Base-by-base conservation (phyloP, 2,113 vertebrate species). In the Oncorhynchus masou region DNA sequence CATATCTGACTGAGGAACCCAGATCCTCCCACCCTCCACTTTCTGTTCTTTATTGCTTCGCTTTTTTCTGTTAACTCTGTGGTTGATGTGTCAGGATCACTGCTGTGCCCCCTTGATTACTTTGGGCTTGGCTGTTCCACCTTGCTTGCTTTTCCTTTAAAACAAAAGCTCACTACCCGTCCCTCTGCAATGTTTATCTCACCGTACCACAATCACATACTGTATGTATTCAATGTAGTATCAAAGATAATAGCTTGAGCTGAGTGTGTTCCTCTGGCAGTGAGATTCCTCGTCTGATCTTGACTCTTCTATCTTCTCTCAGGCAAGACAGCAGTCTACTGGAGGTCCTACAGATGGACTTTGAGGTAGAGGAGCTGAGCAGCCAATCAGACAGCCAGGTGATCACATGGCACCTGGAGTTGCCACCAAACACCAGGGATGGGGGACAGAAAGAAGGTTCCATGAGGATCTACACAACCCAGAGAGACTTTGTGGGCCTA, bases 261-360 rank as follows among this genome's bases (percentile, higher is more conserved):
- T 66, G 5, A 15, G 27, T 24, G 22, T 66, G 11, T 15, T 27
- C 24, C 64, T n/a, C 22, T 34, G 15, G 25, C 66, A 19, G 59
- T n/a, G 59, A 68, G 66, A 24, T 3, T 66, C 27, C 73, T 29
- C 1, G 2, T 60, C 16, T 68, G 54, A 16, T 24, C 8, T 9
- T 9, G 59, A 27, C 39, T 39, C n/a, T 68, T 65, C 78, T 34
- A 20, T 66, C 79, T 71, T 68, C 45, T 27, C 27, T 9, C 79
- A 93, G 93, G 81, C 84, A 84, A 27, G 88, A 90, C 31, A 84
- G 85, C 84, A 92, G 82, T 84, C 79, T 91, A 88, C 73, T 93
- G 92, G 96, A 97, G 84, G 91, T 99, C 83, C 92, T 99, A 90
- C 96, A 97, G 91, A 94, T 99, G 74, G 96, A 98, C 71, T 94